Base-by-base conservation (phyloP, 2,113 vertebrate genomes). In the Pelodiscus sinensis region DNA sequence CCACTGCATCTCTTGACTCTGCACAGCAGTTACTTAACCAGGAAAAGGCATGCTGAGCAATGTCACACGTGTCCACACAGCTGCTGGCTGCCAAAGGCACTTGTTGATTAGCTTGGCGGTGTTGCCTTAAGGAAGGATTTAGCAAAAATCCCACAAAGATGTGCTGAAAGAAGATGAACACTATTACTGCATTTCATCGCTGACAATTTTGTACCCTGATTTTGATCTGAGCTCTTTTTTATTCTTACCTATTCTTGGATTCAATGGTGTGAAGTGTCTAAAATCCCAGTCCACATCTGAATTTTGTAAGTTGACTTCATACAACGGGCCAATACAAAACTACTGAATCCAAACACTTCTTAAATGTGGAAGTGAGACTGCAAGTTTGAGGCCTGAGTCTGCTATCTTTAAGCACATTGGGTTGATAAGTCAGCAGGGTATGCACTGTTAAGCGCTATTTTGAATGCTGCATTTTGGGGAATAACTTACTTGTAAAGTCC, bases 121-220 rank as follows among this genome's bases (percentile, higher is more conserved):
- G 44, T 19, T 97, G 82, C 82, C 88, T 90, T 68, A 90, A 96
- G 50, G 31, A 92, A 96, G 92, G 58, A 38, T 86, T 96, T 79
- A 94, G 84, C 31, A 82, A 84, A 88, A 95, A 96, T 85, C 35
- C 94, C 4, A 3, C 2, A 92, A 73, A 86, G 79, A 71, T 95
- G 31, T 87, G 35, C 29, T 82, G 75, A 93, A 93, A 87, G 94
- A 84, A 94, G 88, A 89, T 94, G 93, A 95, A 82, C 58, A 88
- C 92, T 87, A 89, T 21, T 10, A 6, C 90, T 86, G 82, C 62
- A 87, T 92, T 97, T 95, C 90, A 93, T 89, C 19, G 86, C 84
- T 86, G 81, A 90, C 9, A 27, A 68, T 85, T 96, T 96, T 95
- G 50, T 96, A 91, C 50, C 75, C 80, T 68, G 75, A 7, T 82